These are phyloP conservation scores for Fregetta grallaria DNA, from an alignment of 2,113 vertebrate species.

Conservation along the genomic window DNA sequence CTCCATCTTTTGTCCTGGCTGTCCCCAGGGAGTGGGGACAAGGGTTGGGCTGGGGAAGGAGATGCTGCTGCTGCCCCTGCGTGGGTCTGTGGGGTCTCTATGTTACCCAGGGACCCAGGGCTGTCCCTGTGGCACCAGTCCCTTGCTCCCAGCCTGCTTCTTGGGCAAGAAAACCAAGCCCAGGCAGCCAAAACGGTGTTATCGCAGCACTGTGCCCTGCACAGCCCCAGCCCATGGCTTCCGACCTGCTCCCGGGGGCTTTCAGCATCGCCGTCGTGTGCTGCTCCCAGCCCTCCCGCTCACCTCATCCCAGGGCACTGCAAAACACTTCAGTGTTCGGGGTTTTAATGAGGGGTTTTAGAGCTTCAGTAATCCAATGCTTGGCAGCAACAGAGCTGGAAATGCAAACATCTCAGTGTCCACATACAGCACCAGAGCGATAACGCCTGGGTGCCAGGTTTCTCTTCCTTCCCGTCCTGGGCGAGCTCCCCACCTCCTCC, in stretches of 20 bases:
- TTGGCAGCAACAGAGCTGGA: neutral
- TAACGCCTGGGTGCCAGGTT: fast-evolving
- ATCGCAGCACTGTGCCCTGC: fast-evolving
- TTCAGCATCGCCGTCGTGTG: fast-evolving
- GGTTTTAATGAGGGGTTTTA: neutral
- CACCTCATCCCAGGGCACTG: fast-evolving
- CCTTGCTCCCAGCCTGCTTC: fast-evolving
- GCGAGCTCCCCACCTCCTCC: neutral
- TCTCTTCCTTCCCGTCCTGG: fast-evolving
- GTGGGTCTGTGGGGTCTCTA: fast-evolving
- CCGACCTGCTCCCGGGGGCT: fast-evolving
- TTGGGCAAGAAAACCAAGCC: neutral
- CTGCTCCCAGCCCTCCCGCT: neutral
- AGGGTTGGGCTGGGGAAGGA: neutral
- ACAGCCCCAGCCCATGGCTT: neutral
- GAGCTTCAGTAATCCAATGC: neutral
- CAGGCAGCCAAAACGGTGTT: fast-evolving
- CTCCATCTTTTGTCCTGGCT: neutral
- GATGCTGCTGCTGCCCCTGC: neutral
- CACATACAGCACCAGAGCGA: fast-evolving
- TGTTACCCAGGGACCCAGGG: too few species aligned
- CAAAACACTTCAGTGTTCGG: fast-evolving
- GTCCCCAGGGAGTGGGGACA: neutral
- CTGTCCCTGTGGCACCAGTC: fast-evolving
- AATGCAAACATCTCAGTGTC: fast-evolving